A percentile compares a stretch with the other conserved stretches of the same genome.
Conservation (phyloP, 1,140 invertebrate genomes). For the Cherax quadricarinatus region DNA sequence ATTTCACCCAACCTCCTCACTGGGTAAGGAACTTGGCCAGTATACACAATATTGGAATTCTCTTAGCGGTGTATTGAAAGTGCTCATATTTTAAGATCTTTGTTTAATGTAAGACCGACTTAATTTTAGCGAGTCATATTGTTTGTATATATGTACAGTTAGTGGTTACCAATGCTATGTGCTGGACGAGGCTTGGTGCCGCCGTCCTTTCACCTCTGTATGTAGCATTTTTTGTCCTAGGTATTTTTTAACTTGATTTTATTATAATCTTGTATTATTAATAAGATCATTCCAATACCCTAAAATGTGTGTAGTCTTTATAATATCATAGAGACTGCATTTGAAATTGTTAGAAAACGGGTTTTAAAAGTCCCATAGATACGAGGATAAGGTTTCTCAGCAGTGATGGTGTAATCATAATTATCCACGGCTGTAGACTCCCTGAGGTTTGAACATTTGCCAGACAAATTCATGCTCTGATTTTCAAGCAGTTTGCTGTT, state of each 20-base stretch:
- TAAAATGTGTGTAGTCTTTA: background rate
- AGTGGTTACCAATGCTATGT: slow-evolving; percentile 1
- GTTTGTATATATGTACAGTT: slow-evolving; percentile 45
- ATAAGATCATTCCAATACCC: background rate
- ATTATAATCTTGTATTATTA: background rate
- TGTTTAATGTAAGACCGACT: background rate
- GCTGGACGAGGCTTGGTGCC: background rate
- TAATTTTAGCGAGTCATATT: background rate
- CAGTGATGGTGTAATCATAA: background rate
- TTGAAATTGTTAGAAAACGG: slow-evolving; percentile 16
- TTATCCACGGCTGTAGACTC: background rate
- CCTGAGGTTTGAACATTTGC: background rate
- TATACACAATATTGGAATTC: background rate
- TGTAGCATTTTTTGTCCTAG: background rate
- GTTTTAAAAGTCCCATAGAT: background rate
- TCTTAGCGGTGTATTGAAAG: background rate
- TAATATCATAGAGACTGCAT: background rate
- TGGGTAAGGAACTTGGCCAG: background rate
- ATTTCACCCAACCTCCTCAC: background rate
- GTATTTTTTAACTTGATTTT: background rate
- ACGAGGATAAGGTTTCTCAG: background rate
- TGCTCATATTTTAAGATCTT: background rate
- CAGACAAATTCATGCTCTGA: background rate
- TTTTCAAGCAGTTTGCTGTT: background rate
- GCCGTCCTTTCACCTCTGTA: background rate